Conservation (phyloP, 2,797 vertebrate genomes). For the Psittacula echo region DNA sequence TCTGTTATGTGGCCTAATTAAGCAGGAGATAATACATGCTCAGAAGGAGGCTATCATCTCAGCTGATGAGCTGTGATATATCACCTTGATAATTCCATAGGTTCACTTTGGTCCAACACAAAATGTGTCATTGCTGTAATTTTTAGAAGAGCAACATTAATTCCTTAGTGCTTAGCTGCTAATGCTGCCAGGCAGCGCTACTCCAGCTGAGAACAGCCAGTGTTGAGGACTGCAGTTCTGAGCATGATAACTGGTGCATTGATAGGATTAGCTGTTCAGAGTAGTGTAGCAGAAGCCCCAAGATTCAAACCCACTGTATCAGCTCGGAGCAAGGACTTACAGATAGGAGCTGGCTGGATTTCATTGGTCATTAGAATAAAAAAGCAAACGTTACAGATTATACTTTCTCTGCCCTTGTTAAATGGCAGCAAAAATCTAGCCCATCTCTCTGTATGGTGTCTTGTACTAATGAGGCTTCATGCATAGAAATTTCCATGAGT, state of each 20-base stretch:
- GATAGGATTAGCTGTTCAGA: constrained; percentile 13
- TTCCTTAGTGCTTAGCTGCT: constrained; percentile 13
- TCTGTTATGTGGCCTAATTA: constrained; percentile 1
- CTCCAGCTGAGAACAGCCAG: constrained; percentile 5
- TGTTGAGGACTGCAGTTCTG: not conserved
- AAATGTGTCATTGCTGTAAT: constrained; percentile 12
- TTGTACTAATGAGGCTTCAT: constrained; percentile 76
- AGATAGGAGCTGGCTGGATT: not conserved
- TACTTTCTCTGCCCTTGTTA: constrained; percentile 55
- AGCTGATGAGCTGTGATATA: not conserved
- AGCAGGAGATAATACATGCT: not conserved
- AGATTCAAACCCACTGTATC: not conserved
- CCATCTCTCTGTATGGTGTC: constrained; percentile 50
- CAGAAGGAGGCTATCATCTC: not conserved
- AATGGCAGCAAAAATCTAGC: constrained; percentile 61
- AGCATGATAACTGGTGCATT: not conserved
- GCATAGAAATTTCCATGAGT: constrained; percentile 70
- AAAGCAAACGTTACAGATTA: constrained; percentile 37
- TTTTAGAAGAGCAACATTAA: not conserved
- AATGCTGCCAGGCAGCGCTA: not conserved
- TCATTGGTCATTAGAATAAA: constrained; percentile 39
- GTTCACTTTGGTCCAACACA: not conserved
- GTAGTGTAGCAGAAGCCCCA: not conserved
- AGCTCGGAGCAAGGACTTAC: not conserved
- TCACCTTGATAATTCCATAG: not conserved